Percentiles rank a stretch among this genome's conserved stretches.
phyloP scores from a whole-genome alignment of 1,140 invertebrate species.

The Drosophila kanapiae region DNA sequence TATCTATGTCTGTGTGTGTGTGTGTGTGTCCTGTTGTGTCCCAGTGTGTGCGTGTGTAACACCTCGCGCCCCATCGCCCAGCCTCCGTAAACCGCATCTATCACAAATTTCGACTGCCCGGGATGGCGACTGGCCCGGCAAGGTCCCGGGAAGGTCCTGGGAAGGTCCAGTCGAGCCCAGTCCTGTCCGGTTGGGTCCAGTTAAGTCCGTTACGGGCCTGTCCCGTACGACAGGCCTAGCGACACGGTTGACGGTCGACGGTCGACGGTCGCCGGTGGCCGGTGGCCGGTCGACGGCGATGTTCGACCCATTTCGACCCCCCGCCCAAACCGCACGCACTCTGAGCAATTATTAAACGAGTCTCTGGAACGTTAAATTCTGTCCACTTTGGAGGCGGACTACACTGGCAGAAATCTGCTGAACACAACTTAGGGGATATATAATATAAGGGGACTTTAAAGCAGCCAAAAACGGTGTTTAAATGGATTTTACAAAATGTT shows the following conservation, averaged over 20 bases:
- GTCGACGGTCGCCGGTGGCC: background rate
- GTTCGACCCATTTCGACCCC: constrained; percentile 60
- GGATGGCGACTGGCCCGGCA: constrained; percentile 34
- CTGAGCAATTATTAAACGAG: constrained; percentile 83
- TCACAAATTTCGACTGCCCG: constrained; percentile 76
- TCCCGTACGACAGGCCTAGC: constrained; percentile 72
- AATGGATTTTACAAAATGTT: background rate
- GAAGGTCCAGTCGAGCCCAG: constrained; percentile 33
- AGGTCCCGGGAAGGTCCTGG: constrained; percentile 32
- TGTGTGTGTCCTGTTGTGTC: constrained; percentile 8
- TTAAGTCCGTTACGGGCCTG: constrained; percentile 44
- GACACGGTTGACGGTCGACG: constrained; percentile 59
- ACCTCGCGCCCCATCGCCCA: constrained; percentile 74
- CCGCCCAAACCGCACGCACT: constrained; percentile 77
- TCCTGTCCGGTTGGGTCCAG: constrained; percentile 51
- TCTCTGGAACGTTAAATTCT: constrained; percentile 83
- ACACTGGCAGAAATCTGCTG: background rate
- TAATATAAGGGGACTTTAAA: too few species aligned
- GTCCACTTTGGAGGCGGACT: constrained; percentile 72
- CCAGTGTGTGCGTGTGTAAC: constrained; percentile 51
- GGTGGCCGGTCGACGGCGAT: constrained; percentile 32
- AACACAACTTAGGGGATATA: too few species aligned
- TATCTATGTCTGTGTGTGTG: constrained; percentile 6
- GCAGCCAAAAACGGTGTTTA: too few species aligned
- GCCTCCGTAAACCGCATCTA: constrained; percentile 81